These are phyloP conservation scores for Drosophila sturtevanti DNA, from an alignment of 1,140 invertebrate genomes.

Conservation along the genomic window DNA sequence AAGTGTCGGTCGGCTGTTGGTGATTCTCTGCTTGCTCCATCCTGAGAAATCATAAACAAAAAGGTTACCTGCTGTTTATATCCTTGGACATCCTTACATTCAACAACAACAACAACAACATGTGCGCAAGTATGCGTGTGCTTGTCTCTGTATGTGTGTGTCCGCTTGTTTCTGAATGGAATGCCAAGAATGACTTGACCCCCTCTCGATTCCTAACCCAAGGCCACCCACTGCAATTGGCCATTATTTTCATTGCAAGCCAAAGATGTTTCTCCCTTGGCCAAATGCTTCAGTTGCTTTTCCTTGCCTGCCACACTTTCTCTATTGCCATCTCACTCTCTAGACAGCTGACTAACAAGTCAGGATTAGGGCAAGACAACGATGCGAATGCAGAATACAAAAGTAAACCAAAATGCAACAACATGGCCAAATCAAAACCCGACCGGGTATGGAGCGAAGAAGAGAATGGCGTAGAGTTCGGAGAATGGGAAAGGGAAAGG, in stretches of 20 bases:
- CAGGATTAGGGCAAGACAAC: slow-evolving; percentile 39
- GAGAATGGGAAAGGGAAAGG: too few species aligned
- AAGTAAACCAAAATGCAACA: slow-evolving; percentile 34
- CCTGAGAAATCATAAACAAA: slow-evolving; percentile 35
- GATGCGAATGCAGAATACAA: slow-evolving; percentile 18
- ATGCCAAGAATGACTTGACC: slow-evolving; percentile 16
- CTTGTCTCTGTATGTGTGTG: slow-evolving; percentile 6
- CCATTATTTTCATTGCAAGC: slow-evolving; percentile 53
- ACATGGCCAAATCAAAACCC: slow-evolving; percentile 48
- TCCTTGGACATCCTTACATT: slow-evolving; percentile 23
- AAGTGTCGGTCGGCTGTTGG: slow-evolving; percentile 41
- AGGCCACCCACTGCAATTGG: neutral
- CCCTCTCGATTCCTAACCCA: neutral
- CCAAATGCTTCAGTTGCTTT: slow-evolving; percentile 6
- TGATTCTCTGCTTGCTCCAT: neutral
- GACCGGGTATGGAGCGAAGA: neutral
- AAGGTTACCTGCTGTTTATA: slow-evolving; percentile 46
- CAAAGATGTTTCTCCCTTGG: slow-evolving; percentile 33
- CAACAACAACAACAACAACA: too few species aligned
- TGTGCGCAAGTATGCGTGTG: neutral
- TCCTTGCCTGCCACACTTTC: slow-evolving; percentile 6
- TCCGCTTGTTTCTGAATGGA: slow-evolving; percentile 10
- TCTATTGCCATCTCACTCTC: neutral
- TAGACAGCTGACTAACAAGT: slow-evolving; percentile 48
- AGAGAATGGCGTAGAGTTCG: too few species aligned